These are phyloP conservation scores for Sardinella longiceps DNA, from an alignment of 2,797 vertebrate genomes.

Conservation along the genomic window DNA sequence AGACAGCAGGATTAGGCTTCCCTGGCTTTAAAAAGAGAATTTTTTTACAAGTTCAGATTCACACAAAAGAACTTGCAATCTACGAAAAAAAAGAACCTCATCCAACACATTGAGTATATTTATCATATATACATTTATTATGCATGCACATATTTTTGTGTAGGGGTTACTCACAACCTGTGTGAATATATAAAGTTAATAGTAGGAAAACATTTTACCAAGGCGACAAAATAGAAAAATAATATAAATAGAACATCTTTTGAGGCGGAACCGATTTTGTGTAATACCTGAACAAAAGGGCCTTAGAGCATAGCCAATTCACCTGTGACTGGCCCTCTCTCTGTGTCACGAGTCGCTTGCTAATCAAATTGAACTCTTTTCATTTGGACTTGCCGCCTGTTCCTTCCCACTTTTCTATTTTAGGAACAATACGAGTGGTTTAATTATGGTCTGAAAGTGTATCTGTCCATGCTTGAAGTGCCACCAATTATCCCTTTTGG, in stretches of 20 bases:
- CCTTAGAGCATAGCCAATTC: neutral
- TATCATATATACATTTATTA: neutral
- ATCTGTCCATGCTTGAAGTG: slow-evolving; percentile 9
- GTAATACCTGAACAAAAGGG: neutral
- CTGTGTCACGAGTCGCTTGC: neutral
- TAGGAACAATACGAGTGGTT: neutral
- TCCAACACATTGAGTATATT: neutral
- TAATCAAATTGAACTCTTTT: slow-evolving; percentile 21
- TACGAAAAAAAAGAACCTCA: neutral
- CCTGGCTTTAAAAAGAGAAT: neutral
- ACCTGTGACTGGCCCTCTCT: neutral
- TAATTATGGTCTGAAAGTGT: slow-evolving; percentile 14
- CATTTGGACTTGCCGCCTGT: neutral
- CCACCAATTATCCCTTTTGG: slow-evolving; percentile 6
- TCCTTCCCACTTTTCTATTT: neutral
- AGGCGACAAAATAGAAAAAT: neutral
- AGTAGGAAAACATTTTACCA: no score
- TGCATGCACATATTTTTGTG: neutral
- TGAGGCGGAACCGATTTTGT: neutral
- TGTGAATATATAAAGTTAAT: no score
- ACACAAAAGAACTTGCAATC: neutral
- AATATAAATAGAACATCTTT: neutral
- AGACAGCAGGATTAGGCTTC: neutral
- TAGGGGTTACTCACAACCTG: neutral
- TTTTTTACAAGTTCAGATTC: neutral